A percentile compares a stretch with the other conserved stretches of the same genome.
phyloP scores from a whole-genome alignment of 2,888 invertebrate species.

The Lasioglossum calceatum region DNA sequence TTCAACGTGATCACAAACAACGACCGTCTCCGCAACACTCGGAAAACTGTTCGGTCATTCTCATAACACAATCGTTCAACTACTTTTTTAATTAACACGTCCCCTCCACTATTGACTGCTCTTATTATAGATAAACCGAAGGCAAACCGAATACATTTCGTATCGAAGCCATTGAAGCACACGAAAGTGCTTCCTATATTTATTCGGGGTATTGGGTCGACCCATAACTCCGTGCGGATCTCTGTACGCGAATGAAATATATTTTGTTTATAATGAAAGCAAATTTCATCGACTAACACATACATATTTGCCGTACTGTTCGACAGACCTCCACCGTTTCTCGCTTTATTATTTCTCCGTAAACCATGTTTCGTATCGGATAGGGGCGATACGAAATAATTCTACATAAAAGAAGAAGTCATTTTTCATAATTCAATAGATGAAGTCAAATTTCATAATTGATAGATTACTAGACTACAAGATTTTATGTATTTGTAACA shows the following conservation, averaged over 20 bases:
- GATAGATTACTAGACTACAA: no score
- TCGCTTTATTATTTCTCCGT: background rate
- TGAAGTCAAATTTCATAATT: no score
- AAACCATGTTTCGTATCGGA: background rate
- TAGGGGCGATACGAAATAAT: no score
- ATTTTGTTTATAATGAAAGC: background rate
- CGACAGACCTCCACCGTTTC: background rate
- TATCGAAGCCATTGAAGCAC: constrained; percentile 6
- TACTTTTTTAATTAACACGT: background rate
- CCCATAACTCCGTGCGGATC: background rate
- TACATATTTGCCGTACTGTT: background rate
- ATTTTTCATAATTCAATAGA: no score
- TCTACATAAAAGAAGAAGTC: no score
- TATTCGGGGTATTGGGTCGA: background rate
- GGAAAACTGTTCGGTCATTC: background rate
- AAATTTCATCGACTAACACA: background rate
- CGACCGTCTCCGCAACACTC: background rate
- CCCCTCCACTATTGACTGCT: background rate
- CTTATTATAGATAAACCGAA: background rate
- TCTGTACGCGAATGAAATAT: background rate
- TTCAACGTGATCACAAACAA: constrained; percentile 50
- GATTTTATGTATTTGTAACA: no score
- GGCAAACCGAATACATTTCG: background rate
- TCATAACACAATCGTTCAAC: background rate
- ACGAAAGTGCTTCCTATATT: constrained; percentile 4